Evolutionary conservation across 37 sponge, comb jelly and placozoan genomes (phyloP), one percentile per base, ranked within the genome.

Genomic region (Spongilla lacustris): DNA sequence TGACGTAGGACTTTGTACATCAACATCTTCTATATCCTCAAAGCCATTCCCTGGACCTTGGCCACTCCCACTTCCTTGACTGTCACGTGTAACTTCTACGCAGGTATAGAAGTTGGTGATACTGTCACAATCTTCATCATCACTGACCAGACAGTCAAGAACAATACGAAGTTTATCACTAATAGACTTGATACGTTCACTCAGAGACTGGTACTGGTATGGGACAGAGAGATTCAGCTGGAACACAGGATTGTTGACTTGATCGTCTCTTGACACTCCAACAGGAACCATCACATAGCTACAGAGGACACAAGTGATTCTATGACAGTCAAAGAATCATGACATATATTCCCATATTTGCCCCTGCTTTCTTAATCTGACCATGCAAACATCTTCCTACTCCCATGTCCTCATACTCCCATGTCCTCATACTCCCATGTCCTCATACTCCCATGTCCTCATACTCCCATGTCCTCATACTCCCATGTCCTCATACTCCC

Each of bases 51-150:
- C 85, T 13, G 32, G 22, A 13, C 78, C 72, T 70, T 73, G 70
- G 31, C 78, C 82, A 17, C 41, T 67, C 49, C 83, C 83, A 46
- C 34, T 66, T 32, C 72, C 88, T 68, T 50, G 70, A 36, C 70
- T 46, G 27, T 67, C 77, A 48, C 23, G 22, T 5, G 5, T 72
- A 28, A 29, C 28, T 3, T 9, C 28, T 34, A 36, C 19, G 32
- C 36, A 70, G 26, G 19, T 19, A 25, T 28, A 70, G 68, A 31
- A 58, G 14, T 22, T 71, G 26, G 21, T 28, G 36, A 27, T 24
- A 0, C 32, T 75, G n/a, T 31, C 13, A 29, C 88, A 88, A 37
- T 88, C 88, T 48, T 88, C 88, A 75, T 88, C 88, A 36, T 88
- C 86, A 71, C 86, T 86, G 38, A 80, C 83, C 23, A 69, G 35